phyloP scores from a whole-genome alignment of 2,113 vertebrate species.

The Cariama cristata region DNA sequence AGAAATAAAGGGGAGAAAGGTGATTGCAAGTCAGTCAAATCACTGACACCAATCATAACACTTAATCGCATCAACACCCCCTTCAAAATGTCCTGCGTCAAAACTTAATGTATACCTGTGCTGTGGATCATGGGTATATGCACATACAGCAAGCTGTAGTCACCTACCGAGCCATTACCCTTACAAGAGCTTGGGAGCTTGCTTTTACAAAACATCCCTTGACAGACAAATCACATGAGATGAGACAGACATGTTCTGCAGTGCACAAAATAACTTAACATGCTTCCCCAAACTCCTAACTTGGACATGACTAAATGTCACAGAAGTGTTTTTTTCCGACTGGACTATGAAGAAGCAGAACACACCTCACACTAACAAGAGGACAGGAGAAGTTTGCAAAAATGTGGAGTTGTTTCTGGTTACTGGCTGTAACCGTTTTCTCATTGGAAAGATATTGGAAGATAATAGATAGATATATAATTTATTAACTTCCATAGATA shows the following conservation, averaged over 20 bases:
- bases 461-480: too few relatives aligned
- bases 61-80: not conserved
- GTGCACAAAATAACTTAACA: not conserved
- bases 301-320: too few relatives aligned
- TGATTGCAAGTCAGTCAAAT: not conserved
- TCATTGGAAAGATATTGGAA: not conserved
- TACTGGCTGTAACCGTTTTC: not conserved
- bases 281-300: not conserved
- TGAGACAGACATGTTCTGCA: not conserved
- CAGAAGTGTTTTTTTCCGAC: not conserved
- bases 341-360: not conserved
- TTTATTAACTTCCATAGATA: not conserved
- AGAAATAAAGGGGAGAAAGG: not conserved
- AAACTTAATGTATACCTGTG: not conserved
- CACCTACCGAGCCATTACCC: rapidly evolving
- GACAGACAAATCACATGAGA: not conserved
- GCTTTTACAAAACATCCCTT: not conserved
- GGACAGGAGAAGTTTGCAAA: not conserved
- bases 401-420: not conserved
- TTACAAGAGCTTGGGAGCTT: not conserved
- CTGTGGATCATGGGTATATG: not conserved
- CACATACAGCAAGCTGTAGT: not conserved
- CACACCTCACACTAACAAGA: not conserved
- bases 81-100: not conserved
- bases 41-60: not conserved